Base-by-base conservation (phyloP, 2,888 invertebrate species). In the Anoncus sp. region DNA sequence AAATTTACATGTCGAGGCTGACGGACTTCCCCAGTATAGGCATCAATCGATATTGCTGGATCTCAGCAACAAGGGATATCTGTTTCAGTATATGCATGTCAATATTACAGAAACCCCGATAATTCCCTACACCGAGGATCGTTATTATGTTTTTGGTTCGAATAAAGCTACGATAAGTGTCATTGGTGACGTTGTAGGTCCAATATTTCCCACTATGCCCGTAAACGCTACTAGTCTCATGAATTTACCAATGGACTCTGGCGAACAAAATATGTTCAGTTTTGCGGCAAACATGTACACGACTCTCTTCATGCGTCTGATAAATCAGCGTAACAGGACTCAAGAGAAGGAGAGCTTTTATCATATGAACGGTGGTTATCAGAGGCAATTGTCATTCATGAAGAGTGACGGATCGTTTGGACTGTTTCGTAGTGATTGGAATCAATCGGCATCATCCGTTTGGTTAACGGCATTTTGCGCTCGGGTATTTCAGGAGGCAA, bases 221-320 rank as follows among this genome's bases (percentile, higher is more conserved):
- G 95, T 97, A 7, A 97, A 97, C 86, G 96, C 97, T 0, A 95
- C 96, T 9, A 96, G 97, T 18, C 89, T 97, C 67, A 92, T 97
- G 1, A 92, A 95, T 85, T 87, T 97, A 82, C 97, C 97, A 0
- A 97, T 97, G 97, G 97, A 97, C 88, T 96, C 96, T 0, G 98
- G 96, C 0, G 99, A 99, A 90, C 98, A 98, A 91, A 98, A 97
- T 89, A 97, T 98, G 94, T 99, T 98, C 92, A 98, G 98, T 83
- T 98, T 99, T 92, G 98, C 98, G 0, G 97, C 97, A 16, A 98
- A 98, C 92, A 94, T 98, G 91, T 97, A 97, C 92, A 96, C 97
- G 0, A 95, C 97, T 0, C 93, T 97, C 87, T 98, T 98, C 92
- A 97, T 98, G 96, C 94, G 98, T 9, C 93, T 96, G 74, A 97